Base-by-base conservation (phyloP, 2,888 invertebrate genomes). In the Heliconius charithonia region DNA sequence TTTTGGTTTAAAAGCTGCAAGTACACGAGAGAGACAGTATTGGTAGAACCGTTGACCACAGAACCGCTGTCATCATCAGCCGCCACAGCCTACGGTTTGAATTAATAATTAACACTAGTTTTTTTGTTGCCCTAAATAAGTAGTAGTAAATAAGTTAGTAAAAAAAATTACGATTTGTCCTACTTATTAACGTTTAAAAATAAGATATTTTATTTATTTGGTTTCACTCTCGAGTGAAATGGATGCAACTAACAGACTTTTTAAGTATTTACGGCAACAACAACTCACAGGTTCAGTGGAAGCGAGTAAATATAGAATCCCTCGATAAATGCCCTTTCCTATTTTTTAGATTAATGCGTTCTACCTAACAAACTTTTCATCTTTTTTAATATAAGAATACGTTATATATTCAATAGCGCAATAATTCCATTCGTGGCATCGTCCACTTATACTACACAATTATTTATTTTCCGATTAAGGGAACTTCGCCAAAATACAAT, bases 11-110 rank as follows among this genome's bases (percentile, higher is more conserved):
- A 75, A 67, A 51, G 25, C 32, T 75, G n/a, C 32, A 67, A 32
- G 71, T 51, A 75, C 29, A 56, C 63, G 87, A 86, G 85, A 81
- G 75, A 76, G 62, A 65, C 27, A 63, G 63, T 70, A 76, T 78
- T 71, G 75, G 78, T 82, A 71, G 77, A 79, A 77, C 78, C 85
- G 84, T 86, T 83, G 87, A 91, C 90, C 90, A 90, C 91, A 84
- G 83, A 82, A 86, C 90, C 89, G 89, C 91, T 91, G 92, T 93
- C 93, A 93, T 85, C 87, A 86, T 88, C 92, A 92, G 90, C 88
- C 89, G 92, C 84, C 77, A 75, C 75, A 79, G 69, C 75, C 84
- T 82, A 83, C 83, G 82, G 79, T 84, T 81, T 82, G 83, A 85
- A 84, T 83, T 84, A 85, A 86, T 82, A 82, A 81, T 82, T 72